Conservation (phyloP, 1,140 invertebrate genomes). For the Leptopilina boulardi region DNA sequence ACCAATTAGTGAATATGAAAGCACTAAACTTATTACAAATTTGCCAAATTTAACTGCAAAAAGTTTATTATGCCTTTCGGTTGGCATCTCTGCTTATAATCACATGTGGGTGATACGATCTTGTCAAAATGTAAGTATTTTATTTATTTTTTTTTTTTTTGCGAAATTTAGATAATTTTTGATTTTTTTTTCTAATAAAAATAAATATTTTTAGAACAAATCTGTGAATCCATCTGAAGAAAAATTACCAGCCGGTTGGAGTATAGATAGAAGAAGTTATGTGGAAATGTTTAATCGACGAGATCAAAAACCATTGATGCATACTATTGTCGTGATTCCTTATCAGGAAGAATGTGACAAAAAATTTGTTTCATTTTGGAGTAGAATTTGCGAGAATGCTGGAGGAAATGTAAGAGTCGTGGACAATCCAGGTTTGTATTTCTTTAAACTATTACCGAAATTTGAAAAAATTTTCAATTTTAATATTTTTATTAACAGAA, state of each 20-base stretch:
- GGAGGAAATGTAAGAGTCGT: conserved; percentile 73
- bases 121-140: conserved; percentile 68
- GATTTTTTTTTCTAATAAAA: too few relatives aligned
- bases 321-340: conserved; percentile 75
- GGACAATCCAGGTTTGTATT: conserved; percentile 59
- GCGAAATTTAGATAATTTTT: background rate
- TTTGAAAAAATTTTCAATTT: background rate
- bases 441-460: conserved; percentile 38
- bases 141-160: conserved; percentile 31
- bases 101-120: conserved; percentile 79
- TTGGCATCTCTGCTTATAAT: conserved; percentile 73
- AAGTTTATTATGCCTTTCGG: conserved; percentile 77
- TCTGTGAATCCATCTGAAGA: conserved; percentile 69
- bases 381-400: conserved; percentile 77
- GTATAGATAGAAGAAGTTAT: conserved; percentile 72
- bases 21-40: conserved; percentile 77
- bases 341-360: conserved; percentile 70
- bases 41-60: conserved; percentile 79
- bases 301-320: conserved; percentile 75
- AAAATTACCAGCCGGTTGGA: conserved; percentile 77
- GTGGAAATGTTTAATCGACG: conserved; percentile 73
- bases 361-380: conserved; percentile 78
- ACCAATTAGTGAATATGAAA: conserved; percentile 75
- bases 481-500: too few relatives aligned
- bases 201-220: conserved; percentile 56